Evolutionary conservation across 2,888 invertebrate genomes (phyloP), one percentile per base, ranked within the genome.

Genomic region (Drosophila neoperkinsi): DNA sequence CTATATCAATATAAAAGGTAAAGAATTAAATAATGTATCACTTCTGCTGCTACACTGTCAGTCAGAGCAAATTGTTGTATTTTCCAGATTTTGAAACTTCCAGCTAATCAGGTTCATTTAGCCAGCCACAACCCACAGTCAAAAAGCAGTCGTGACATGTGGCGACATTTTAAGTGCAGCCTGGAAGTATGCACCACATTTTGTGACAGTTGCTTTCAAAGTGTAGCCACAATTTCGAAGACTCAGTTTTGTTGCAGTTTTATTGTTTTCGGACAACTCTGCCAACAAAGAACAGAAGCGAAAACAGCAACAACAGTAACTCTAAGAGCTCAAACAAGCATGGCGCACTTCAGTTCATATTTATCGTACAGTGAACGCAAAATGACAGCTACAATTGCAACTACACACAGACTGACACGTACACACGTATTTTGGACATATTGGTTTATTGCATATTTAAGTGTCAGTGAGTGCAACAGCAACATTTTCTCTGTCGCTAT

Each of bases 371-470:
- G 56, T 60, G 53, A 30, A 74, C 57, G 46, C 31, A 33, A 64
- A 34, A 38, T 53, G 60, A 65, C 57, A 58, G 58, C 64, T 55
- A 43, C 55, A 59, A 58, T 53, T 50, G 49, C 38, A 69, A 25
- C 51, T 50, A 11, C 49, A 52, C 30, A 52, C 50, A 56, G 31
- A 25, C 30, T 18, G 49, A 64, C 5, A 49, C 31, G 21, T 43
- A 41, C 52, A 28, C 21, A 30, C 36, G 18, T 33, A 52, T 25
- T 18, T 34, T 16, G n/a, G 9, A 46, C 41, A 28, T 63, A 70
- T 71, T 69, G 53, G 57, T 58, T 70, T 71, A 71, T 63, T 58
- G n/a, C 52, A 46, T 52, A 33, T 56, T 71, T 56, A 36, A 71
- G 51, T 49, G 28, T 21, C n/a, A 56, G 31, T 52, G 28, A 71